A percentile compares a stretch with the other conserved stretches of the same genome.
These are phyloP conservation scores for Todus mexicanus DNA, from an alignment of 2,797 vertebrate genomes.

Conservation along the genomic window DNA sequence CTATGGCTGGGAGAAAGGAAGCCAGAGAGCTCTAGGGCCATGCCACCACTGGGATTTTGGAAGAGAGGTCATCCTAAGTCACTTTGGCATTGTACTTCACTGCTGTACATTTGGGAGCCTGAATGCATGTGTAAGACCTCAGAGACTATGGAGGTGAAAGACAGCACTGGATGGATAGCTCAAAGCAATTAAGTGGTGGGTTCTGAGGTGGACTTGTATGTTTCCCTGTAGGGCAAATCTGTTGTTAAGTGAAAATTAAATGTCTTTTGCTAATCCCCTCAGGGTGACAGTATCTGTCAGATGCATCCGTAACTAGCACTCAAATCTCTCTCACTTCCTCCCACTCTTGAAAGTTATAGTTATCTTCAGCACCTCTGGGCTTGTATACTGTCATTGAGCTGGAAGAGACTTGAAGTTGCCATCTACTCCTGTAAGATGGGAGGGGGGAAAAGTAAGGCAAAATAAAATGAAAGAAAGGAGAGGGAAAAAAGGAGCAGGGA, in stretches of 20 bases:
- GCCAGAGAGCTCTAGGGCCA: not conserved
- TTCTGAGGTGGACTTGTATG: not conserved
- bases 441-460: not conserved
- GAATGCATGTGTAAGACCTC: not conserved
- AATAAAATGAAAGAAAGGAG: not conserved
- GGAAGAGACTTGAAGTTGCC: not conserved
- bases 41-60: not conserved
- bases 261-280: constrained; percentile 2
- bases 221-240: not conserved
- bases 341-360: not conserved
- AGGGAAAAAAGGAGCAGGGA: not conserved
- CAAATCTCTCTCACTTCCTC: not conserved
- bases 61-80: not conserved
- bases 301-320: not conserved
- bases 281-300: not conserved
- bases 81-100: not conserved
- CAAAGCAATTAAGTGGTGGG: not conserved
- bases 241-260: constrained; percentile 50
- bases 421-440: not conserved
- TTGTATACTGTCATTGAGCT: not conserved
- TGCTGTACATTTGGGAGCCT: not conserved
- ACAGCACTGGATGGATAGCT: not conserved
- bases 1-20: not conserved
- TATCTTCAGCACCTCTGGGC: not conserved
- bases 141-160: not conserved